Conservation (phyloP, 2,797 vertebrate species). For the Salarias fasciatus region DNA sequence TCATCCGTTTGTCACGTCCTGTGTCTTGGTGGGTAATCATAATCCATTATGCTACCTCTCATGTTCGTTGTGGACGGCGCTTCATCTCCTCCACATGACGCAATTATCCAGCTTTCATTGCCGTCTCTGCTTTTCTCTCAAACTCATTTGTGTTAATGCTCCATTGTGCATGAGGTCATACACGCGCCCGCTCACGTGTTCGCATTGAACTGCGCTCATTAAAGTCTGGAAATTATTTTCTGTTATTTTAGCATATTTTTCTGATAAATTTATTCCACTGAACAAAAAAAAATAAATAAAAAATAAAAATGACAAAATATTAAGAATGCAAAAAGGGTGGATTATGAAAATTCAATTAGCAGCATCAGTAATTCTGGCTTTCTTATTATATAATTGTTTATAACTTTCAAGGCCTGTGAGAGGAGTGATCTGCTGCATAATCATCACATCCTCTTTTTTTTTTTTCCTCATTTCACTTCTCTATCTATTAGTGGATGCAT, state of each 20-base stretch:
- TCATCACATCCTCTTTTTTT: slow-evolving; percentile 20
- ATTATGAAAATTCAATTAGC: slow-evolving; percentile 5
- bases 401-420: slow-evolving; percentile 7
- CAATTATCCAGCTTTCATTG: slow-evolving; percentile 48
- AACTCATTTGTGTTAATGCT: slow-evolving; percentile 7
- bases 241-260: too few relatives aligned
- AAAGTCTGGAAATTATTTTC: too few relatives aligned
- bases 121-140: slow-evolving; percentile 6
- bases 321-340: neutral
- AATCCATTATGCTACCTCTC: slow-evolving; percentile 44
- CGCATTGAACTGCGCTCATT: too few relatives aligned
- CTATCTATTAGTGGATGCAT: slow-evolving; percentile 23
- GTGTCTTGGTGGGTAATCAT: slow-evolving; percentile 49
- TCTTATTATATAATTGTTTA: slow-evolving; percentile 10
- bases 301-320: neutral
- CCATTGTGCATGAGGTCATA: slow-evolving; percentile 9
- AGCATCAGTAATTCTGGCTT: slow-evolving; percentile 5
- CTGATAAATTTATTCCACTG: too few relatives aligned
- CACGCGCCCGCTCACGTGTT: neutral
- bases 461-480: slow-evolving; percentile 19
- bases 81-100: slow-evolving; percentile 57
- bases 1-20: slow-evolving; percentile 64
- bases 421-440: slow-evolving; percentile 7
- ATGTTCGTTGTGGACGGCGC: slow-evolving; percentile 24
- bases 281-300: neutral